phyloP scores from a whole-genome alignment of 2,888 invertebrate genomes.

The Diadegma fenestrale region DNA sequence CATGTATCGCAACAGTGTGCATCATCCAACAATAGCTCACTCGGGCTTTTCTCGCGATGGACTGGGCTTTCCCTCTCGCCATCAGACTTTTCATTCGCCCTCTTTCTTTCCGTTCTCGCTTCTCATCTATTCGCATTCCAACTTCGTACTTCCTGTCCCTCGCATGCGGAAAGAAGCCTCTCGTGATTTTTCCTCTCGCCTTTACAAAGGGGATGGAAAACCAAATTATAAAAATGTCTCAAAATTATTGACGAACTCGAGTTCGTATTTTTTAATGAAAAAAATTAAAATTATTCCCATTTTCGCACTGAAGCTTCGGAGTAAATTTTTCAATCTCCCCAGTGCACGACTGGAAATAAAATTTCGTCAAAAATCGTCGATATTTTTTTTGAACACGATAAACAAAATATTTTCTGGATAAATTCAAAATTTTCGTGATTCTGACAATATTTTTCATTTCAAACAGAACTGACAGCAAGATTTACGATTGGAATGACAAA shows the following conservation, averaged over 20 bases:
- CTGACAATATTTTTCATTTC: too few species aligned
- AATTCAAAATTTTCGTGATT: too few species aligned
- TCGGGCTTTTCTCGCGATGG: slow-evolving; percentile 17
- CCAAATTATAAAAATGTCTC: too few species aligned
- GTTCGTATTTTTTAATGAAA: too few species aligned
- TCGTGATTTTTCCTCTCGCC: not conserved
- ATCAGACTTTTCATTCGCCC: slow-evolving; percentile 2
- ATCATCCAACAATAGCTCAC: slow-evolving; percentile 61
- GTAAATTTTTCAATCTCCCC: not conserved
- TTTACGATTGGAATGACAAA: too few species aligned
- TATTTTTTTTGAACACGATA: too few species aligned
- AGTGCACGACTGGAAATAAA: too few species aligned
- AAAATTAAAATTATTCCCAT: not conserved
- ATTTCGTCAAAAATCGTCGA: too few species aligned
- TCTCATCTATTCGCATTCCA: not conserved
- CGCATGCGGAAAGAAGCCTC: not conserved
- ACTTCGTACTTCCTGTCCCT: not conserved
- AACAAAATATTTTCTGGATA: too few species aligned
- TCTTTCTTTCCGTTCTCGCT: not conserved
- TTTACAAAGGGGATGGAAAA: not conserved
- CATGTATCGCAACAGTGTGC: slow-evolving; percentile 38
- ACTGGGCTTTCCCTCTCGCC: not conserved
- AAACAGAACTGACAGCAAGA: too few species aligned
- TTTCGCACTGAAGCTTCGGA: not conserved
- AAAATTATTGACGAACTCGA: too few species aligned